Base-by-base conservation (phyloP, 2,113 vertebrate species). In the Saccopteryx bilineata region DNA sequence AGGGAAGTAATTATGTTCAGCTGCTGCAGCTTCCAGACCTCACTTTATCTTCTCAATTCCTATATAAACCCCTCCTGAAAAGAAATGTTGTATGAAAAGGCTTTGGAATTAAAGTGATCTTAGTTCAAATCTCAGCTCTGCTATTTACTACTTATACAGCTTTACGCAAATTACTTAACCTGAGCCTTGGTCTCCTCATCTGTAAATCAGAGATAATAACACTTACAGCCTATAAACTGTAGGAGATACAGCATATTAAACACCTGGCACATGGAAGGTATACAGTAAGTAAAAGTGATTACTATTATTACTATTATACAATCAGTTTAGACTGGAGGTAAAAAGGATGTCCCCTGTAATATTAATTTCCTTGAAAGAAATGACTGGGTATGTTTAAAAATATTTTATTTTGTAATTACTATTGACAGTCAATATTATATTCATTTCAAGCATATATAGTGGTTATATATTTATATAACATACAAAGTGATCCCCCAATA, bases 301-400 rank as follows among this genome's bases (percentile, higher is more conserved):
- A 56, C 56, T 21, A n/a, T 54, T 52, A 68, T 31, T 60, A 68
- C 14, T 80, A 39, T 24, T 11, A 65, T 31, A 48, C 12, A 78
- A 26, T 76, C 63, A 83, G 52, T 9, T 87, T 26, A 61, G 7
- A 24, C 9, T 19, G 58, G 88, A 69, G 24, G 28, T 39, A 60
- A 86, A 86, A 93, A 80, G 5, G 26, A 63, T 52, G 9, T 76
- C 17, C n/a, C 74, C 19, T 24, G 1, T 26, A 61, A 26, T 46
- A 80, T 50, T 68, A n/a, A 65, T 54, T 75, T 90, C 61, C 21
- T 82, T 94, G 60, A 84, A 84, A 84, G 68, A 33, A 68, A 46
- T 65, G 26, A 54, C 31, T 69, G 26, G 63, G 46, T 48, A 81
- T 7, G 28, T 65, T 82, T 82, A 9, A 48, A 26, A 48, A 31